These are phyloP conservation scores for Arion vulgaris DNA, from an alignment of 1,140 invertebrate genomes.

Conservation along the genomic window DNA sequence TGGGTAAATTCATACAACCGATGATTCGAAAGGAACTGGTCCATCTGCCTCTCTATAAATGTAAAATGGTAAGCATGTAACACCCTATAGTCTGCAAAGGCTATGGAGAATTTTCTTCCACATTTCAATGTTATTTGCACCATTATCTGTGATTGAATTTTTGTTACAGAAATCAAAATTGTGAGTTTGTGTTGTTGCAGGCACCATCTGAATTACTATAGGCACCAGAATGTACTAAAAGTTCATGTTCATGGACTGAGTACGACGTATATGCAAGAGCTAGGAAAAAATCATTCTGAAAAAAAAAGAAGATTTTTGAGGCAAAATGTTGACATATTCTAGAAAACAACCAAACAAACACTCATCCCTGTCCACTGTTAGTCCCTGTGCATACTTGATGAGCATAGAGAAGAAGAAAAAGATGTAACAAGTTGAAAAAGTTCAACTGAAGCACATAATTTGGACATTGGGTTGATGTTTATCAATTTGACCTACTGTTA, in stretches of 20 bases:
- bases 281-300: neutral
- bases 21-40: no score
- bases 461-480: neutral
- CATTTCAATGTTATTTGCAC: no score
- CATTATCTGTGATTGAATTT: no score
- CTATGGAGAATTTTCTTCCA: no score
- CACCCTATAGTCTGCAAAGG: no score
- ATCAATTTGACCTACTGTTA: neutral
- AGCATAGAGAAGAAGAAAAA: neutral
- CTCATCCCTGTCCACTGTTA: neutral
- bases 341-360: slow-evolving; percentile 1
- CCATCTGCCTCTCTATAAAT: no score
- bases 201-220: no score
- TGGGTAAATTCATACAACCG: no score
- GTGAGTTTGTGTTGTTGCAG: no score
- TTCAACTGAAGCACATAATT: neutral
- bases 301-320: neutral
- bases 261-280: neutral
- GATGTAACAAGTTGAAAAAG: neutral
- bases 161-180: no score
- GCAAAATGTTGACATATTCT: slow-evolving; percentile 6
- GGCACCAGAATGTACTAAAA: no score
- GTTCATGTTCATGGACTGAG: neutral
- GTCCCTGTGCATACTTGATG: neutral
- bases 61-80: no score